phyloP scores from a whole-genome alignment of 1,140 invertebrate genomes.

The Capitella teleta region DNA sequence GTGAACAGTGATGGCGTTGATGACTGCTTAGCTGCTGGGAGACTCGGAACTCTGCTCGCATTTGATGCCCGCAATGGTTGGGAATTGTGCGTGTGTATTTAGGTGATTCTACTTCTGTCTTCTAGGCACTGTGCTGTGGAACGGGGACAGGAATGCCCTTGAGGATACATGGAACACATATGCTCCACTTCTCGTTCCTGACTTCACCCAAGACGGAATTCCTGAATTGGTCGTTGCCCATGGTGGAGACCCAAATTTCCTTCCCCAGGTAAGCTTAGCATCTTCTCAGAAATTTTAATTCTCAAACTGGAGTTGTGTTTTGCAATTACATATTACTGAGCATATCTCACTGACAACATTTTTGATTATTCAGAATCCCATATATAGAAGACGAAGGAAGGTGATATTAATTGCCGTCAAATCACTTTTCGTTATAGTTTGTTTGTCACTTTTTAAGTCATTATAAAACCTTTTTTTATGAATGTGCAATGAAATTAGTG shows the following conservation, averaged over 20 bases:
- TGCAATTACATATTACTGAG: too few relatives aligned
- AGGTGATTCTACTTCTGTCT: not conserved
- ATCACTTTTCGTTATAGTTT: too few relatives aligned
- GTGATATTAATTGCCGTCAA: too few relatives aligned
- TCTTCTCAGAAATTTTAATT: too few relatives aligned
- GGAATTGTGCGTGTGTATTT: not conserved
- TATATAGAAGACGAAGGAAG: too few relatives aligned
- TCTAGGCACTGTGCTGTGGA: conserved; percentile 2
- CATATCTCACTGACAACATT: too few relatives aligned
- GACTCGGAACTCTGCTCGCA: conserved; percentile 21
- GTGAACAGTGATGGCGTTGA: conserved; percentile 25
- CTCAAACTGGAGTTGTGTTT: too few relatives aligned
- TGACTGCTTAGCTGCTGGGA: conserved; percentile 31
- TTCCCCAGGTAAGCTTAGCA: conserved; percentile 16
- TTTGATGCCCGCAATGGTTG: conserved; percentile 25
- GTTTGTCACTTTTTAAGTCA: too few relatives aligned
- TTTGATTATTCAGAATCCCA: too few relatives aligned
- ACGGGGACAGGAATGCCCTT: not conserved
- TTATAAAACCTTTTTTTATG: too few relatives aligned
- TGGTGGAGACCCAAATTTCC: conserved; percentile 24
- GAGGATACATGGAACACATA: conserved; percentile 7
- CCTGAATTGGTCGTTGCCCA: conserved; percentile 29
- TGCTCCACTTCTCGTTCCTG: conserved; percentile 4
- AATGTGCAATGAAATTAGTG: too few relatives aligned
- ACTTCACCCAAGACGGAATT: conserved; percentile 7